Evolutionary conservation across 2,113 vertebrate species (phyloP), one percentile per base, ranked within the genome.

Genomic region (Pluvialis apricaria): DNA sequence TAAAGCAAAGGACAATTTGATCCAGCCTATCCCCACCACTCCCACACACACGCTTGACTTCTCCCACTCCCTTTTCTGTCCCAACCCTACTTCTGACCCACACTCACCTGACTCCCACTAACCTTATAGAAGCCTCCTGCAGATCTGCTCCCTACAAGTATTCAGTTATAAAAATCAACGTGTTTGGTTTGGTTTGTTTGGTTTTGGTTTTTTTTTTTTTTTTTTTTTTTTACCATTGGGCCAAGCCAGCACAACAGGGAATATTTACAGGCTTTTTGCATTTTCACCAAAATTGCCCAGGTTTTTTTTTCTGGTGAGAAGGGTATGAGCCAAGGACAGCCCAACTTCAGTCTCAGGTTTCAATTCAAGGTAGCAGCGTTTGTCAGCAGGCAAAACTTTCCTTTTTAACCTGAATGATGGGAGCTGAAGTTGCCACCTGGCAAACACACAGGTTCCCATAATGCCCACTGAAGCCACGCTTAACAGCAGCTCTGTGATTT

Each of bases 91-190:
- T 8, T 84, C 80, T 40, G 44, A 32, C 32, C 13, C 13, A 28
- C 6, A 1, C 26, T 11, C 4, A 44, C 19, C 31, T 28, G 51
- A 84, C 15, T 78, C 13, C 13, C 36, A 32, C 13, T 51, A 36
- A 36, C 42, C 44, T 65, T 73, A 22, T 0, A 73, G 29, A 88
- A 71, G 32, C 18, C 14, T 81, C 47, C 34, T 0, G 0, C 13
- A 40, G n/a, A 77, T 79, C 16, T 45, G 24, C 16, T 36, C 51
- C 42, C 51, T 49, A 26, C 13, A 62, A 52, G 13, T 29, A 71
- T 22, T 76, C 36, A 45, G 11, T 68, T 75, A 64, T 5, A 75
- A n/a, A 68, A 62, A 14, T 7, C 18, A 47, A 29, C n/a, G 1
- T 11, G 21, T 52, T 28, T 31, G 49, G 49, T 36, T 38, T 69